Evolutionary conservation across 2,888 invertebrate species (phyloP).

Genomic region (Bhutanitis thaidina): DNA sequence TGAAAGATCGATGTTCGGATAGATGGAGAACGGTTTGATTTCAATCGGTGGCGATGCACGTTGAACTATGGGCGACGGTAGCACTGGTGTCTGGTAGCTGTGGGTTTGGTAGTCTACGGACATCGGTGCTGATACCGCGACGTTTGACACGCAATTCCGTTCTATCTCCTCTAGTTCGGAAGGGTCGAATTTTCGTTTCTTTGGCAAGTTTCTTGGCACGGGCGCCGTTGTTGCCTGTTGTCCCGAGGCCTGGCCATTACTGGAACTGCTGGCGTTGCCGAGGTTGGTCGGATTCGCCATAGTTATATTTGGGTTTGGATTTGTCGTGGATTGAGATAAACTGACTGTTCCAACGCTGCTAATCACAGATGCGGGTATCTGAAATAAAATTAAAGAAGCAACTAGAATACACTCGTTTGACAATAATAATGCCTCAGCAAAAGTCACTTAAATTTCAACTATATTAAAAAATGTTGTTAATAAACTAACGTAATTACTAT

Average conservation of each 20-base stretch:
- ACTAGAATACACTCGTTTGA: too few relatives aligned
- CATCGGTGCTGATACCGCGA: constrained; percentile 44
- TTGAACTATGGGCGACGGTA: constrained; percentile 61
- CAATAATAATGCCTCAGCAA: too few relatives aligned
- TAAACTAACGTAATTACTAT: too few relatives aligned
- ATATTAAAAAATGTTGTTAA: too few relatives aligned
- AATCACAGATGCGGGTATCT: constrained; percentile 74
- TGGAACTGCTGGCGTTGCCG: constrained; percentile 59
- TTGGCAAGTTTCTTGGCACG: constrained; percentile 90
- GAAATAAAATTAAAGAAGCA: neutral
- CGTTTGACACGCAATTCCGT: constrained; percentile 68
- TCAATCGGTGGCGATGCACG: constrained; percentile 79
- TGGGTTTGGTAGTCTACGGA: too few relatives aligned
- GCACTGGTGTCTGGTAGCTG: constrained; percentile 48
- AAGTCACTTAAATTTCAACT: too few relatives aligned
- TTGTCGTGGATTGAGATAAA: constrained; percentile 63
- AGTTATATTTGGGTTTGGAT: constrained; percentile 57
- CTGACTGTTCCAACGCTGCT: constrained; percentile 80
- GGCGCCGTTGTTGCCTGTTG: constrained; percentile 73
- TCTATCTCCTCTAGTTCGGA: constrained; percentile 87
- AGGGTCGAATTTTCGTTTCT: constrained; percentile 93
- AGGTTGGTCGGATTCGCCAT: constrained; percentile 73
- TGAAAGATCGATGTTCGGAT: constrained; percentile 88
- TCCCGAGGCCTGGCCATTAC: constrained; percentile 42
- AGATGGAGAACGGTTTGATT: constrained; percentile 66